Evolutionary conservation across 2,113 vertebrate species (phyloP).

Genomic region (Chaetops frenatus): DNA sequence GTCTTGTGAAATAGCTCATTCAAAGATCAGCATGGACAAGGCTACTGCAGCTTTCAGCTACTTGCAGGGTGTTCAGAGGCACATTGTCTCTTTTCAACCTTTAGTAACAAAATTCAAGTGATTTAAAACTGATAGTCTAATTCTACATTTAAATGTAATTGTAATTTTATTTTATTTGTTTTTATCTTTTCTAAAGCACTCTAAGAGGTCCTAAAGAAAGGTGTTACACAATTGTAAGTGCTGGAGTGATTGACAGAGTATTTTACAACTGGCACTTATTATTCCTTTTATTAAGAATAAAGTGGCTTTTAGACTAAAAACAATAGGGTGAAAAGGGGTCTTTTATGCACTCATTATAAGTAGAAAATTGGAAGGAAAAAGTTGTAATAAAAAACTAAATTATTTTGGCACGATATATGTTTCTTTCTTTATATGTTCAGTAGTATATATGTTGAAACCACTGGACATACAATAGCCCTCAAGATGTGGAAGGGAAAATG

Average conservation of each 20-base stretch:
- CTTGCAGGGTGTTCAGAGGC: conserved; percentile 29
- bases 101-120: conserved; percentile 66
- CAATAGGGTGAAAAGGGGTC: conserved; percentile 70
- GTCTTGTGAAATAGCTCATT: conserved; percentile 14
- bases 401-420: conserved; percentile 49
- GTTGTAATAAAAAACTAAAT: conserved; percentile 66
- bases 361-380: conserved; percentile 70
- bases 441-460: conserved; percentile 18
- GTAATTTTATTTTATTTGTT: conserved; percentile 74
- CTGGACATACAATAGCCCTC: conserved; percentile 37
- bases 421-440: conserved; percentile 56
- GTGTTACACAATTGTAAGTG: conserved; percentile 67
- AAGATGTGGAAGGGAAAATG: conserved; percentile 12
- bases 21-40: conserved; percentile 16
- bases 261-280: conserved; percentile 74
- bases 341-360: conserved; percentile 74
- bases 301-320: conserved; percentile 78
- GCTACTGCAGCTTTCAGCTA: conserved; percentile 30
- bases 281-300: conserved; percentile 74
- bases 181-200: conserved; percentile 72
- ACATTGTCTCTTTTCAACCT: conserved; percentile 55
- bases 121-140: conserved; percentile 66
- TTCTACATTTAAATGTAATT: conserved; percentile 68
- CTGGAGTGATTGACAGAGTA: conserved; percentile 73
- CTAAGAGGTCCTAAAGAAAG: conserved; percentile 65